A percentile compares a stretch with the other conserved stretches of the same genome.
Conservation (phyloP, 2,797 vertebrate genomes). For the Lutjanus argentimaculatus region DNA sequence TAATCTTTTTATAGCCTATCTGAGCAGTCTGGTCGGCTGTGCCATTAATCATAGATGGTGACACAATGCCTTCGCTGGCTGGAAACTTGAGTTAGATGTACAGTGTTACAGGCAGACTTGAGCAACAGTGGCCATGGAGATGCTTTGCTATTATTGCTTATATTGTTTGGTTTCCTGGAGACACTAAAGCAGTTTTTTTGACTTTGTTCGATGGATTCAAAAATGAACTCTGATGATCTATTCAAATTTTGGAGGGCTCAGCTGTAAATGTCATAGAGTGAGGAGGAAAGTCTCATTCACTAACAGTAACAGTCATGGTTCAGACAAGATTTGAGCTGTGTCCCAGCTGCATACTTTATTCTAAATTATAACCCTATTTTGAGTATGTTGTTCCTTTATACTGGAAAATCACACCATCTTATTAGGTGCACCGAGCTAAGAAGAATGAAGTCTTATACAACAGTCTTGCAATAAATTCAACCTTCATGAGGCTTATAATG, state of each 20-base stretch:
- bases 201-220: neutral
- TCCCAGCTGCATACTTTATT: neutral
- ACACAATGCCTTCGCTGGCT: constrained; percentile 45
- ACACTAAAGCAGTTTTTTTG: neutral
- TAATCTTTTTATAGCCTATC: constrained; percentile 81
- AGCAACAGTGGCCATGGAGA: constrained; percentile 27
- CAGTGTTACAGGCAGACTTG: neutral
- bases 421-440: neutral
- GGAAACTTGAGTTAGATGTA: constrained; percentile 21
- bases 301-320: constrained; percentile 20
- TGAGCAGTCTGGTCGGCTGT: constrained; percentile 47
- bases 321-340: constrained; percentile 2
- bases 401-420: neutral
- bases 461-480: no score
- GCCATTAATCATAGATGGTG: constrained; percentile 71
- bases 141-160: constrained; percentile 23
- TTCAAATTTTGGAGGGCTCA: constrained; percentile 3
- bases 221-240: neutral
- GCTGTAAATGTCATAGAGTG: neutral
- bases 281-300: constrained; percentile 9
- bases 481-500: neutral
- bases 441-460: neutral
- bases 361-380: constrained; percentile 7
- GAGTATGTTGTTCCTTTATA: neutral
- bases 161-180: constrained; percentile 35